Percentiles rank a stretch among this genome's conserved stretches.
Conservation (phyloP, 2,113 vertebrate species). For the Caranx ignobilis region DNA sequence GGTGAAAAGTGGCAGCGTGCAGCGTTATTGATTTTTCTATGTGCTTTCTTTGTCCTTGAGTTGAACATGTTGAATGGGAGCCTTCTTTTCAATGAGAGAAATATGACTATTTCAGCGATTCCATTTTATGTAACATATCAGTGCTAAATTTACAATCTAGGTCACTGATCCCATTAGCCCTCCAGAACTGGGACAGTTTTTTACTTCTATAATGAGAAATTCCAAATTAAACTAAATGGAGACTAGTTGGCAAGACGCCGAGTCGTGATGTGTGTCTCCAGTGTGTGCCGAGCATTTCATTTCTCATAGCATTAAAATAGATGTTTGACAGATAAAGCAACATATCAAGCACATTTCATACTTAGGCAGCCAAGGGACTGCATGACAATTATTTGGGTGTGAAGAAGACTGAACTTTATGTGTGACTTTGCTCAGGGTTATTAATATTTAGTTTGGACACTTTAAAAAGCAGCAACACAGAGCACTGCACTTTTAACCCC, state of each 20-base stretch:
- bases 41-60: slow-evolving; percentile 63
- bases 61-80: slow-evolving; percentile 39
- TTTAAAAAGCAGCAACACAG: not conserved
- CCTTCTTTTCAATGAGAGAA: slow-evolving; percentile 42
- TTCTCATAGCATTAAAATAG: slow-evolving; percentile 41
- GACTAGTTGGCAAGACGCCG: slow-evolving; percentile 45
- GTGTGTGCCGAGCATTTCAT: slow-evolving; percentile 45
- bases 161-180: slow-evolving; percentile 77
- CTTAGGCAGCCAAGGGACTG: not conserved
- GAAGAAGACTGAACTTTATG: not conserved
- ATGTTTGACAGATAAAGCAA: slow-evolving; percentile 29
- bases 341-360: slow-evolving; percentile 9
- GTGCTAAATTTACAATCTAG: slow-evolving; percentile 76
- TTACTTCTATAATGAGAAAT: slow-evolving; percentile 68
- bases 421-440: not conserved
- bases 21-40: slow-evolving; percentile 47
- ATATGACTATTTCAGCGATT: slow-evolving; percentile 66
- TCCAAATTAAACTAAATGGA: slow-evolving; percentile 64
- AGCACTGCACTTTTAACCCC: not conserved
- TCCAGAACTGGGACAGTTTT: slow-evolving; percentile 62
- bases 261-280: slow-evolving; percentile 38
- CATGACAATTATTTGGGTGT: not conserved
- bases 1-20: slow-evolving; percentile 32
- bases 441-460: not conserved
- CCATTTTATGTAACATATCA: slow-evolving; percentile 64